Base-by-base conservation (phyloP, 2,888 invertebrate species). In the Leptothorax acervorum region DNA sequence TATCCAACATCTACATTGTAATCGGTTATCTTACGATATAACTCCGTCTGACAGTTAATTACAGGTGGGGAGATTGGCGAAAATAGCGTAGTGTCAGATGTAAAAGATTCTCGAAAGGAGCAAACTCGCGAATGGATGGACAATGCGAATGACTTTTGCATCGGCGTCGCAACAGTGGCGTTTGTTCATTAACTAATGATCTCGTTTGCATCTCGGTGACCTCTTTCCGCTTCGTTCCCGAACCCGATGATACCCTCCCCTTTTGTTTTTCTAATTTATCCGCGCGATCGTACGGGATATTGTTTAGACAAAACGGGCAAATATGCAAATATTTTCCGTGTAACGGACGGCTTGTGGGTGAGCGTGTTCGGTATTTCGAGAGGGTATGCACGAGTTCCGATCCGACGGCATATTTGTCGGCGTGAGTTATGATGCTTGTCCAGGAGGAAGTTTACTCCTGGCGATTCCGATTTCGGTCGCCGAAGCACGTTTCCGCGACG, bases 381-480 rank as follows among this genome's bases (percentile, higher is more conserved):
- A 28, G 51, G 57, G 31, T 68, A 57, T 31, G 31, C 66, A 31
- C 68, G 45, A 57, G 31, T 57, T 71, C n/a, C 45, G 35, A 60
- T 71, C n/a, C 45, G 35, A 60, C 60, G 71, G 39, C 48, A 60
- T 79, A 62, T 79, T 79, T 71, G 73, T 39, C 60, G 48, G 71
- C 35, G 71, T 79, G 79, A 79, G 51, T 79, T 79, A 62, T 73
- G 39, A 18, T 62, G 79, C 73, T 79, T 62, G 71, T 79, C 48
- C 79, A 79, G 23, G 60, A 79, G 79, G 73, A 79, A 62, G 60
- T 60, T 71, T 71, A 60, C 79, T 60, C 48, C 79, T 18, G 60
- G 71, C 71, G 60, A 79, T 71, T 71, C 73, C 79, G 73, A 62
- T 79, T 79, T 79, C 48, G 79, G 60, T 71, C 71, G 28, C 45